Base-by-base conservation (phyloP, 1,140 invertebrate genomes). In the Drosophila bifasciata region DNA sequence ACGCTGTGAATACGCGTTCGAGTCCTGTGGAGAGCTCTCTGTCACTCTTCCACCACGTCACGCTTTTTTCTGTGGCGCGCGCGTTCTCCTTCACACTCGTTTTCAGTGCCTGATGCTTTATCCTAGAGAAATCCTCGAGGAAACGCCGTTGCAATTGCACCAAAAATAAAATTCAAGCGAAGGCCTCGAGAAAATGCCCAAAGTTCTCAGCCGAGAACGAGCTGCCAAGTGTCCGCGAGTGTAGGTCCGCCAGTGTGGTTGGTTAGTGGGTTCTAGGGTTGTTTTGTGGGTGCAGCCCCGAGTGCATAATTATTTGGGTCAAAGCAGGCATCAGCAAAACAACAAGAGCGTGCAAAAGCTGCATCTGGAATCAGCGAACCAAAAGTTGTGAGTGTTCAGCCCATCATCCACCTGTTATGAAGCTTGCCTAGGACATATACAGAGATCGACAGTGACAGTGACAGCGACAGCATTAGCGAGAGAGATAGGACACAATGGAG, bases 291-390 rank as follows among this genome's bases (percentile, higher is more conserved):
- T 44, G 74, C 57, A 70, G 63, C 63, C 70, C 61, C 28, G 55
- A 62, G 69, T 76, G 68, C 79, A 85, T 58, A 66, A 74, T 67
- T 81, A 86, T 88, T 86, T 86, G 81, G 81, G 81, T 86, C 81
- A 86, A 77, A 59, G 71, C 53, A 50, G 39, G 39, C 32, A 41
- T n/a, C 56, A 16, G n/a, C 11, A 21, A 25, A 25, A 72, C 60
- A 68, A 61, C 48, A 62, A 61, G 62, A 45, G 39, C 44, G 61
- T 39, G 9, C 15, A 45, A 76, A 78, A 81, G 69, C 60, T 66
- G 63, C 64, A 74, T 62, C 48, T 58, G 46, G 49, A 19, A 61
- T 41, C 48, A 49, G 28, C 46, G 19, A 36, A 40, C 21, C 58
- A 46, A 75, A 79, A 60, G 58, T 64, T 63, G 63, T 48, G 49